Percentiles rank a stretch among this genome's conserved stretches.
Evolutionary conservation across 2,113 vertebrate genomes (phyloP).

Genomic region (Indri indri): DNA sequence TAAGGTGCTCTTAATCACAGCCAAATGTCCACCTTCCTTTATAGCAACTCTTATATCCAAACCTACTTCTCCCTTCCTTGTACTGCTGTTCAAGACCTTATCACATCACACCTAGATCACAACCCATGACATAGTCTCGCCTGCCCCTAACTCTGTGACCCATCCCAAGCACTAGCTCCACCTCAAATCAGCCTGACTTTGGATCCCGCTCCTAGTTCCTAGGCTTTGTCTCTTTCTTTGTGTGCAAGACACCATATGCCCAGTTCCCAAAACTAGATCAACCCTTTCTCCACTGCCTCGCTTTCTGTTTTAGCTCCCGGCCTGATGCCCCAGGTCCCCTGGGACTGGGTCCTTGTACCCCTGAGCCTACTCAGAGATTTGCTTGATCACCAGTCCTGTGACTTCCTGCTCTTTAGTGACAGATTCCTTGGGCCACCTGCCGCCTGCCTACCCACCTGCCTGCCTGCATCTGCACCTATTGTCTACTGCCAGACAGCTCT

Average conservation of each 20-base stretch:
- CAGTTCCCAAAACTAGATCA: neutral
- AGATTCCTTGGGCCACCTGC: slow-evolving; percentile 65
- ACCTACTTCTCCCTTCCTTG: neutral
- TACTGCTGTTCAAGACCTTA: neutral
- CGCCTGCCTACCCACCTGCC: slow-evolving; percentile 54
- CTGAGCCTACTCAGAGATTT: slow-evolving; percentile 26
- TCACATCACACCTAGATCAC: neutral
- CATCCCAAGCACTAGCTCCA: neutral
- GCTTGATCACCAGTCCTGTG: slow-evolving; percentile 59
- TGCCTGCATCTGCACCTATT: slow-evolving; percentile 64
- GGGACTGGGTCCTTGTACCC: neutral
- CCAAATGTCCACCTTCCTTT: neutral
- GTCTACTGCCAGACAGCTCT: slow-evolving; percentile 56
- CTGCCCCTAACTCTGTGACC: neutral
- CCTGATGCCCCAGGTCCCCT: neutral
- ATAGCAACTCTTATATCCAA: neutral
- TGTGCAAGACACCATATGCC: neutral
- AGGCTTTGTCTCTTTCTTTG: neutral
- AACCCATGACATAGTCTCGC: neutral
- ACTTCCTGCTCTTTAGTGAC: slow-evolving; percentile 58
- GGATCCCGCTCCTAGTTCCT: neutral
- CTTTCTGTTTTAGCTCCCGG: neutral
- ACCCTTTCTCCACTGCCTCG: neutral
- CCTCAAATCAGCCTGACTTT: neutral
- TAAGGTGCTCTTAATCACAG: neutral